Conservation (phyloP, 2,797 vertebrate genomes). For the Sebastes aleutianus region DNA sequence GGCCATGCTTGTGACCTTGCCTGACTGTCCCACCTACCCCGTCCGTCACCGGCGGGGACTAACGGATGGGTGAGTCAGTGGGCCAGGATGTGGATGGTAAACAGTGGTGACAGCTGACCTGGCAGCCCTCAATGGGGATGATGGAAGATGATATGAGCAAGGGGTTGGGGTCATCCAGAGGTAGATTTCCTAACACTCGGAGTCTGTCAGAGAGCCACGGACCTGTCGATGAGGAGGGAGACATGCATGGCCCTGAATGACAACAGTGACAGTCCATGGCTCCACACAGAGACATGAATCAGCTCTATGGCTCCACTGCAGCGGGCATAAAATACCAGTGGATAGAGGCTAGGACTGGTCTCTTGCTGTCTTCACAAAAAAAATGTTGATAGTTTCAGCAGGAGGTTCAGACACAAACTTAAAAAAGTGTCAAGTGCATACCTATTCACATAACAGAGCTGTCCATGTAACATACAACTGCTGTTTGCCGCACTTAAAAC, state of each 20-base stretch:
- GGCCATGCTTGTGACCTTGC: conserved; percentile 68
- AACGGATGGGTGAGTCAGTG: conserved; percentile 64
- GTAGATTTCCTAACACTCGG: conserved; percentile 60
- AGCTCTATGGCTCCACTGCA: conserved; percentile 13
- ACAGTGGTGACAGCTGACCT: conserved; percentile 71
- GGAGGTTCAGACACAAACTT: neutral
- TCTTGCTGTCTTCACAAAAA: neutral
- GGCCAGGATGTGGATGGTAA: conserved; percentile 56
- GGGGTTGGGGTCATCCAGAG: conserved; percentile 60
- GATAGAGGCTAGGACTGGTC: neutral
- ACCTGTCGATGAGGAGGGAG: conserved; percentile 35
- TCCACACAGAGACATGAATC: conserved; percentile 36
- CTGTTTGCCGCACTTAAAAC: neutral
- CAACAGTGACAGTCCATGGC: conserved; percentile 35
- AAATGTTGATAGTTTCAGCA: neutral
- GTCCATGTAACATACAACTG: neutral
- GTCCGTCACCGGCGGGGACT: conserved; percentile 45
- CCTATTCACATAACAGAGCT: neutral
- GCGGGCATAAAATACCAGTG: conserved; percentile 17
- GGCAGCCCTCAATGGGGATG: conserved; percentile 52
- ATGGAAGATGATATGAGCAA: conserved; percentile 59
- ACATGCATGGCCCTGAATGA: conserved; percentile 55
- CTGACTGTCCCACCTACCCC: conserved; percentile 50
- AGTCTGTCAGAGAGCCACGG: conserved; percentile 44
- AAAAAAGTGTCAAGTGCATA: neutral